Evolutionary conservation across 2,888 invertebrate genomes (phyloP).

Genomic region (Cerastis leucographa): DNA sequence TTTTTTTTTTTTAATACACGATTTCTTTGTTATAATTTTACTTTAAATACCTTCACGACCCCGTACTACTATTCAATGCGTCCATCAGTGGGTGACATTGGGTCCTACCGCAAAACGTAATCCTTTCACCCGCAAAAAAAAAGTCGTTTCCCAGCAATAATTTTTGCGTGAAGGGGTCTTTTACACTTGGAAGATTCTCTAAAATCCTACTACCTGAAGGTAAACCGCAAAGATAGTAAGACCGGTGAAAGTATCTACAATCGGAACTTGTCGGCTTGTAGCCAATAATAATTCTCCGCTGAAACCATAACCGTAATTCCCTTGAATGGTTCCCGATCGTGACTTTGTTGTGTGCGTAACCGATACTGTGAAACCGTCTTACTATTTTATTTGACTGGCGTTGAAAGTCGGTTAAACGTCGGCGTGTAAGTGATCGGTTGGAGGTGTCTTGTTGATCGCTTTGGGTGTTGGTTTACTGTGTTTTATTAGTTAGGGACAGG

Average conservation of each 20-base stretch:
- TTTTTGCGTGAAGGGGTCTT: too few relatives aligned
- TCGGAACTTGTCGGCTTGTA: slow-evolving; percentile 36
- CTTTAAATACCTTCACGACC: too few relatives aligned
- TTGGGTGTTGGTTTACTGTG: neutral
- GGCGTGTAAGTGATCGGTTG: neutral
- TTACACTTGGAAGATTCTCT: neutral
- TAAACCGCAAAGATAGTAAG: slow-evolving; percentile 6
- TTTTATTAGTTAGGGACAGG: neutral
- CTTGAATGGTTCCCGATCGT: slow-evolving; percentile 48
- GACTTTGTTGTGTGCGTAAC: slow-evolving; percentile 58
- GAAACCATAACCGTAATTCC: slow-evolving; percentile 60
- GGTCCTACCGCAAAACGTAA: too few relatives aligned
- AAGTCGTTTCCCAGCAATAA: too few relatives aligned
- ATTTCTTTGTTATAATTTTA: too few relatives aligned
- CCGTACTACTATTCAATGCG: too few relatives aligned
- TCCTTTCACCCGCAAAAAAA: too few relatives aligned
- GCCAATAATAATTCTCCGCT: slow-evolving; percentile 47
- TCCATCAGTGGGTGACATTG: too few relatives aligned
- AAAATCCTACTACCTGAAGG: neutral
- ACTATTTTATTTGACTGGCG: slow-evolving; percentile 52
- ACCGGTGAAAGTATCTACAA: slow-evolving; percentile 54
- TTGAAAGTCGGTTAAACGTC: slow-evolving; percentile 53
- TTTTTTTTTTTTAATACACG: too few relatives aligned
- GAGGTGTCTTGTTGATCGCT: neutral
- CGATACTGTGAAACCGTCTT: slow-evolving; percentile 38